A percentile compares a stretch with the other conserved stretches of the same genome.
phyloP scores from a whole-genome alignment of 2,113 vertebrate genomes.

The Tyto alba region DNA sequence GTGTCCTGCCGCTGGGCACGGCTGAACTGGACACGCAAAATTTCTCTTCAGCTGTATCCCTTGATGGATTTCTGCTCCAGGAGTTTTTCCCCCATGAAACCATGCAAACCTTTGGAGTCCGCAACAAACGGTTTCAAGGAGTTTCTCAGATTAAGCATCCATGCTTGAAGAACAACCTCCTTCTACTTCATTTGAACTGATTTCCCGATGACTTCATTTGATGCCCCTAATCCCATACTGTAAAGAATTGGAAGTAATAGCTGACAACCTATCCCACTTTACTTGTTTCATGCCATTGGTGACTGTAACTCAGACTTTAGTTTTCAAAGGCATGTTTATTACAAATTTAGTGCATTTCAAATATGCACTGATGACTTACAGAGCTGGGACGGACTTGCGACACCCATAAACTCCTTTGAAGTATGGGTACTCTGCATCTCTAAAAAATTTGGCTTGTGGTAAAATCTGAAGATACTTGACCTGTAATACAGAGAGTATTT shows the following conservation, averaged over 20 bases:
- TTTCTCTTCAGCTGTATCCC: background rate
- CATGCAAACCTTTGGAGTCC: background rate
- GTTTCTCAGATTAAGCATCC: background rate
- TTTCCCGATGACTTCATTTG: background rate
- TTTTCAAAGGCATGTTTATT: background rate
- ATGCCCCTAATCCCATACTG: background rate
- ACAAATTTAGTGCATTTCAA: background rate
- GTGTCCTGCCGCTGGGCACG: background rate
- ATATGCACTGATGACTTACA: background rate
- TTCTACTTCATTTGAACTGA: background rate
- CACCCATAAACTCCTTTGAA: background rate
- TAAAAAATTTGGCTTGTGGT: background rate
- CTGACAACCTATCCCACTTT: background rate
- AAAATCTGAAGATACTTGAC: background rate
- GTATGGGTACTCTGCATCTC: background rate
- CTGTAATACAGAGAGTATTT: background rate
- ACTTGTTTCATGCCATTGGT: background rate
- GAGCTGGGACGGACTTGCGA: background rate
- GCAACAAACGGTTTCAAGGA: background rate
- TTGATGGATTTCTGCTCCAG: background rate
- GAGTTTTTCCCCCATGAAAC: background rate
- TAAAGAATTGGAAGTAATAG: background rate
- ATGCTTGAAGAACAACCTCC: background rate
- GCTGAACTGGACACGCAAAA: fast-evolving
- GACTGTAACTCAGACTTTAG: background rate